Evolutionary conservation across 2,888 invertebrate genomes (phyloP), one percentile per base, ranked within the genome.

Genomic region (Lysandra bellargus): DNA sequence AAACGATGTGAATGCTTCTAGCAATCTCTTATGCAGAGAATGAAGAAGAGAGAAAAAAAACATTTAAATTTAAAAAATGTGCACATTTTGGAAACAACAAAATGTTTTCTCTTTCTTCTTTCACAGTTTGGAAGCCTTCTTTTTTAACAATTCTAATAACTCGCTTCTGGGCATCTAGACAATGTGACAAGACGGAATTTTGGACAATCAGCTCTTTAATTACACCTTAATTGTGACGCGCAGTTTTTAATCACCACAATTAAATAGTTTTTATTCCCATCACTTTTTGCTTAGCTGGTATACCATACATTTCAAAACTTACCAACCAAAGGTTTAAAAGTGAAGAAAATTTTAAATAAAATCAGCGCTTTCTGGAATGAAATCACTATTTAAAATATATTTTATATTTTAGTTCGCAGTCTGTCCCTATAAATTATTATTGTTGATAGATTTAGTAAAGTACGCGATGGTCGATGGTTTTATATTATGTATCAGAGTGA

Each of bases 111-210:
- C 1, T 40, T 6, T 40, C 40, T 40, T 40, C 40, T 40, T 40
- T 44, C 49, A 49, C 78, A 81, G 79, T 75, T 83, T 82, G 80
- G 78, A 80, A 80, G 49, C 61, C 80, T 60, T 80, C 78, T 76
- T 33, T 53, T 72, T 76, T 79, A 81, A 82, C 80, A 80, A 83
- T 83, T 79, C 82, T 81, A 83, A 81, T 80, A 80, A 81, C 80
- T 79, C 79, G 78, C 80, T 81, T 80, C 78, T 69, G 77, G 61
- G 77, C 53, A 53, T 78, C 40, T 73, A 72, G 40, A 79, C 76
- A 64, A 80, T 74, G 73, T 74, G 81, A 78, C 60, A 74, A 60
- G 78, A 78, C 53, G 80, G 81, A 73, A 79, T 81, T 80, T 76
- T 57, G 74, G 80, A 81, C 79, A 79, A 79, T 80, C 80, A 80